Conservation (phyloP, 1,140 invertebrate species). For the Hylaeus anthracinus region DNA sequence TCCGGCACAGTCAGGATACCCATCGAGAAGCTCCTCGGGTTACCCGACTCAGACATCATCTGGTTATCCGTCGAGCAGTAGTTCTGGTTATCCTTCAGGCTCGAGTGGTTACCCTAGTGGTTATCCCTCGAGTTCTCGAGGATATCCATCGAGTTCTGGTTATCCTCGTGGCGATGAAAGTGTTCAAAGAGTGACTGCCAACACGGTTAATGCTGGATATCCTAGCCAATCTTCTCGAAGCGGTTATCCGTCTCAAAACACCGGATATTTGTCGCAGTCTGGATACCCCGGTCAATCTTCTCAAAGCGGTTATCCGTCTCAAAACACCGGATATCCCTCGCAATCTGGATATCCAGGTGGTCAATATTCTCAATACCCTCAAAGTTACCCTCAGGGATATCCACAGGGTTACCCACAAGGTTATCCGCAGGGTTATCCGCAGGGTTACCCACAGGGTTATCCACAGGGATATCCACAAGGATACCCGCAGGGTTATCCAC, state of each 20-base stretch:
- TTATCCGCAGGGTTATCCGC: slow-evolving; percentile 44
- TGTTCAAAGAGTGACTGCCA: slow-evolving; percentile 44
- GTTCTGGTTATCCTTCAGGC: slow-evolving; percentile 55
- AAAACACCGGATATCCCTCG: not conserved
- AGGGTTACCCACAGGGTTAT: slow-evolving; percentile 41
- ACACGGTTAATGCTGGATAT: slow-evolving; percentile 59
- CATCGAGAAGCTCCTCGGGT: slow-evolving; percentile 26
- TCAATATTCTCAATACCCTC: slow-evolving; percentile 52
- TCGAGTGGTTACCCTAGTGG: slow-evolving; percentile 30
- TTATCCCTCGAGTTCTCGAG: slow-evolving; percentile 3
- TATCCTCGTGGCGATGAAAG: slow-evolving; percentile 51
- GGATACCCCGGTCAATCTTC: slow-evolving; percentile 49
- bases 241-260: slow-evolving; percentile 26
- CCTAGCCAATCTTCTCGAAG: slow-evolving; percentile 19
- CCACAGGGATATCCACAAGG: slow-evolving; percentile 44
- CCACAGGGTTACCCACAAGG: slow-evolving; percentile 44
- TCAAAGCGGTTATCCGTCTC: slow-evolving; percentile 17
- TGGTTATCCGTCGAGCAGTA: not conserved
- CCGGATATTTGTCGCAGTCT: not conserved
- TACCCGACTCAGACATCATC: slow-evolving; percentile 56
- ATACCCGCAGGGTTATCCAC: slow-evolving; percentile 57
- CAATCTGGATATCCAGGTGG: slow-evolving; percentile 51
- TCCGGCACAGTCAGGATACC: slow-evolving; percentile 37
- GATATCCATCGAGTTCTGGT: slow-evolving; percentile 57
- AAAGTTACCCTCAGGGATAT: slow-evolving; percentile 34